A percentile compares a stretch with the other conserved stretches of the same genome.
These are phyloP conservation scores for Synergus japonicus DNA, from an alignment of 2,888 invertebrate genomes.

Conservation along the genomic window DNA sequence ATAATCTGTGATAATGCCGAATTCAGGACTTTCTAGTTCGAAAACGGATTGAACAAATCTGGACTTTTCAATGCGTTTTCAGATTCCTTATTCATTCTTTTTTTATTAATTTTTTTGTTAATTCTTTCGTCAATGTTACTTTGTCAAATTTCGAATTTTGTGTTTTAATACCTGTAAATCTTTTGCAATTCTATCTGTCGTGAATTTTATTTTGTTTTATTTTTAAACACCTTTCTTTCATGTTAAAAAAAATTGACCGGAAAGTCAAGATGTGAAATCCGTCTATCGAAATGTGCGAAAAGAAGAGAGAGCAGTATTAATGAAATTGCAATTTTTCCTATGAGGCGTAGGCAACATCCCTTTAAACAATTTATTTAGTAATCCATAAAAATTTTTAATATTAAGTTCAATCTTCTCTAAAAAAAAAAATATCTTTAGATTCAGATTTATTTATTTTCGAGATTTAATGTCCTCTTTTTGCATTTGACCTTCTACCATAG, in stretches of 20 bases:
- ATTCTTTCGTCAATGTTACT: neutral
- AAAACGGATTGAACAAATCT: slow-evolving; percentile 34
- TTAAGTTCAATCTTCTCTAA: too few species aligned
- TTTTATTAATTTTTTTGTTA: too few species aligned
- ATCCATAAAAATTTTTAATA: neutral
- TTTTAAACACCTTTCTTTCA: too few species aligned
- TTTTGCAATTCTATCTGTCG: neutral
- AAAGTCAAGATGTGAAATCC: neutral
- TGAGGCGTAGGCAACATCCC: slow-evolving; percentile 37
- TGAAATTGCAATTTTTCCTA: slow-evolving; percentile 24
- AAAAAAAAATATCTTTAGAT: too few species aligned
- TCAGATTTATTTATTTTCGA: too few species aligned
- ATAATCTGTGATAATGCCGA: neutral
- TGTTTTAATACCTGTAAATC: neutral
- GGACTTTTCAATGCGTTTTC: slow-evolving; percentile 43
- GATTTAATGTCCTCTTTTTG: neutral
- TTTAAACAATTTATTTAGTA: neutral
- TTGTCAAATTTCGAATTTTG: neutral
- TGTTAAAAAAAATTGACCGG: neutral
- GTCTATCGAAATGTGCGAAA: neutral
- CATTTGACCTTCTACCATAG: neutral
- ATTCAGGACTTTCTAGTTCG: slow-evolving; percentile 14
- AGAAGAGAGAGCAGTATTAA: slow-evolving; percentile 11
- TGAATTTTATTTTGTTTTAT: neutral
- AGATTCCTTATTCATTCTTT: slow-evolving; percentile 6